Conservation (phyloP, 2,113 vertebrate genomes). For the Eurystomus gularis region DNA sequence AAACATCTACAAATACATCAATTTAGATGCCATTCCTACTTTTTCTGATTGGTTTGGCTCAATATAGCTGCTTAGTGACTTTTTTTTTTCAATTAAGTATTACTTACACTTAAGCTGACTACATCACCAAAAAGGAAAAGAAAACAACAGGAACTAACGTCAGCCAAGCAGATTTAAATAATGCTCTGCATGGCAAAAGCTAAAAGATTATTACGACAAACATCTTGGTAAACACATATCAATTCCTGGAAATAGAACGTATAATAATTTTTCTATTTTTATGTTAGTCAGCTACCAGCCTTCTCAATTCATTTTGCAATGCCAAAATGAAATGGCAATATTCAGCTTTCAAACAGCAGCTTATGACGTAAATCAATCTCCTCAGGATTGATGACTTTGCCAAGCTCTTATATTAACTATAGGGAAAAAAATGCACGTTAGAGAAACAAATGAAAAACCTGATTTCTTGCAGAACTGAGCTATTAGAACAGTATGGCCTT, state of each 20-base stretch:
- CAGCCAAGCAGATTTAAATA: background rate
- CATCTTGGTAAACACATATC: background rate
- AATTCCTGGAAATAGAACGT: background rate
- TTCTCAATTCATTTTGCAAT: background rate
- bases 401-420: background rate
- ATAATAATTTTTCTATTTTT: background rate
- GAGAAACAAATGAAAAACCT: background rate
- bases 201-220: background rate
- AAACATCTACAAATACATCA: background rate
- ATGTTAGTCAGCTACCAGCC: background rate
- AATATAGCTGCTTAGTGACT: background rate
- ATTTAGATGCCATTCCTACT: background rate
- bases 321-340: background rate
- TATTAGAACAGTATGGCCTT: background rate
- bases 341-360: background rate
- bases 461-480: background rate
- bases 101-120: background rate
- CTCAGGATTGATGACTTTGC: background rate
- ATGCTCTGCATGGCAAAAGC: background rate
- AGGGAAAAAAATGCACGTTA: background rate
- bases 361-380: background rate
- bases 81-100: background rate
- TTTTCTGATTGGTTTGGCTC: background rate
- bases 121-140: background rate
- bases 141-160: background rate